Evolutionary conservation across 2,113 vertebrate genomes (phyloP).

Genomic region (Carassius gibelio): DNA sequence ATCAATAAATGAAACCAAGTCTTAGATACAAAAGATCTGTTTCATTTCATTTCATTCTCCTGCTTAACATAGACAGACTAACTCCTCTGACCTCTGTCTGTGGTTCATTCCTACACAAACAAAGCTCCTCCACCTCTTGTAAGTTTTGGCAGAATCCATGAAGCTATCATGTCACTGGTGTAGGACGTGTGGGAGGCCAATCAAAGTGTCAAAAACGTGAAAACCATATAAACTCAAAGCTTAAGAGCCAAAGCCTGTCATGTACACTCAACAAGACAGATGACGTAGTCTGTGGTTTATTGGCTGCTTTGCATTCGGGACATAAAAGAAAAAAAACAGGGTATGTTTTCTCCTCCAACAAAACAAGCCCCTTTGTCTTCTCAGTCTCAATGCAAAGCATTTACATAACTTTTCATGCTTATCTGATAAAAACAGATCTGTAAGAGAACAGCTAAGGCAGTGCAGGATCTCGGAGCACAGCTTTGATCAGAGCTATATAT

Average conservation of each 20-base stretch:
- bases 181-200: neutral
- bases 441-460: neutral
- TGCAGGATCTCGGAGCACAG: neutral
- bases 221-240: conserved; percentile 2
- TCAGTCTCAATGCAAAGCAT: neutral
- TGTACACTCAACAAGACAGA: conserved; percentile 3
- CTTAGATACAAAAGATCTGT: neutral
- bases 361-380: neutral
- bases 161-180: conserved; percentile 16
- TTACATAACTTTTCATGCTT: conserved; percentile 22
- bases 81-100: neutral
- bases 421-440: conserved; percentile 21
- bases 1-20: neutral
- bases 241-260: neutral
- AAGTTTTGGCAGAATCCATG: conserved; percentile 9
- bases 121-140: conserved; percentile 14
- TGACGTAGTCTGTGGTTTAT: neutral
- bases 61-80: conserved; percentile 6
- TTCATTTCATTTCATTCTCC: neutral
- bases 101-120: conserved; percentile 5
- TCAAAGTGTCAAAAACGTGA: conserved; percentile 7
- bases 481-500: neutral
- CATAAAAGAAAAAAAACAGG: neutral
- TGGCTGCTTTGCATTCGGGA: neutral
- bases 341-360: neutral